Percentiles rank a stretch among this genome's conserved stretches.
phyloP scores from a whole-genome alignment of 2,888 invertebrate genomes.

The Chloroclystis v-ata region DNA sequence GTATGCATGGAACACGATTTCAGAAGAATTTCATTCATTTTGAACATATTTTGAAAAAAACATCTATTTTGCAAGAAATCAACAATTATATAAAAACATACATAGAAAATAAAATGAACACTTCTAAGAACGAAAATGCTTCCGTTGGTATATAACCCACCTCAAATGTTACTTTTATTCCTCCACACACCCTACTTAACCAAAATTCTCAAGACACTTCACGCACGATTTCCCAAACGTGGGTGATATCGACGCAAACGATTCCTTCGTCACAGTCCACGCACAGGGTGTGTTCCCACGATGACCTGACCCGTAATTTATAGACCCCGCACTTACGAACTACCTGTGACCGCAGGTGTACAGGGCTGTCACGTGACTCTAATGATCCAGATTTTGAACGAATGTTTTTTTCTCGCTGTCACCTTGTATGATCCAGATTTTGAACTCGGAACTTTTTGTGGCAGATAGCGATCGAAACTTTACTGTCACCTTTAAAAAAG shows the following conservation, averaged over 20 bases:
- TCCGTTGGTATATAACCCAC: too few species aligned
- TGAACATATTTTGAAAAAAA: too few species aligned
- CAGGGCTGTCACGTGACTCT: conserved; percentile 48
- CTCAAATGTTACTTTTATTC: too few species aligned
- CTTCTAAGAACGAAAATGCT: too few species aligned
- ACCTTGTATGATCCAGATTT: conserved; percentile 4
- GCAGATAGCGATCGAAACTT: too few species aligned
- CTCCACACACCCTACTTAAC: not conserved
- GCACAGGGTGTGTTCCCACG: conserved; percentile 64
- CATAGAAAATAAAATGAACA: too few species aligned
- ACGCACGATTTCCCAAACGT: conserved; percentile 21
- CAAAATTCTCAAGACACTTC: conserved; percentile 1
- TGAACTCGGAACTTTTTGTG: too few species aligned
- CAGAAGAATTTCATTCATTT: too few species aligned
- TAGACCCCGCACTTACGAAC: conserved; percentile 53
- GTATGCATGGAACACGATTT: too few species aligned
- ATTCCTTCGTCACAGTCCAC: conserved; percentile 54
- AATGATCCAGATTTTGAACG: conserved; percentile 19
- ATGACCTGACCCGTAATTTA: conserved; percentile 75
- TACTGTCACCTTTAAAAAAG: too few species aligned
- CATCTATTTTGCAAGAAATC: too few species aligned
- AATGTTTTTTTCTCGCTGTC: conserved; percentile 1
- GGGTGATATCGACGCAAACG: conserved; percentile 29
- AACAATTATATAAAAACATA: too few species aligned
- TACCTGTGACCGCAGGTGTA: conserved; percentile 73